A percentile compares a stretch with the other conserved stretches of the same genome.
Evolutionary conservation across 2,113 vertebrate species (phyloP).

Genomic region (Noturus placidus): DNA sequence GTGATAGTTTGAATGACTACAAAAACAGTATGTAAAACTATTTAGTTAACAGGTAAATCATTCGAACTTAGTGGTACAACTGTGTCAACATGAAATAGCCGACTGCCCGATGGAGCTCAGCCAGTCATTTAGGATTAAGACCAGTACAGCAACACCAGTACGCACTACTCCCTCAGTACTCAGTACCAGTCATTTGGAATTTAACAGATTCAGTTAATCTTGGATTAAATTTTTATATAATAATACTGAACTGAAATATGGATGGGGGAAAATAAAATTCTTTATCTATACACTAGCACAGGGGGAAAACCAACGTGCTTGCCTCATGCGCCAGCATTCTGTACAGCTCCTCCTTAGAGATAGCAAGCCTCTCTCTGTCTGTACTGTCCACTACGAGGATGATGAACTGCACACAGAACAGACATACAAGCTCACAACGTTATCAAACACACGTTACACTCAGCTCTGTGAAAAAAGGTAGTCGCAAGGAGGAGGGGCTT

Average conservation of each 20-base stretch:
- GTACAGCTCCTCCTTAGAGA: conserved; percentile 97
- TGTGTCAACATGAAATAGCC: background rate
- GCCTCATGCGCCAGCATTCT: conserved; percentile 98
- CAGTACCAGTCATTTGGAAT: background rate
- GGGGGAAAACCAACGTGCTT: conserved; percentile 40
- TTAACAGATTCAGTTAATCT: background rate
- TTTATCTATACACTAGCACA: background rate
- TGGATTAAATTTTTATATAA: background rate
- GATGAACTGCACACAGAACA: conserved; percentile 80
- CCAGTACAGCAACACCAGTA: background rate
- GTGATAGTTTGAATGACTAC: background rate
- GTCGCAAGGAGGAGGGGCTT: background rate
- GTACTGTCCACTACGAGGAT: conserved; percentile 99
- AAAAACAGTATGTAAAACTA: background rate
- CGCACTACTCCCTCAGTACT: background rate
- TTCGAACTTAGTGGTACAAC: background rate
- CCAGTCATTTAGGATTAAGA: background rate
- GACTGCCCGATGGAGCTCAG: background rate
- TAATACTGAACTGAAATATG: background rate
- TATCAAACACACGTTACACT: conserved; percentile 22
- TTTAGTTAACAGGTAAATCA: background rate
- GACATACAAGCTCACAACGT: background rate
- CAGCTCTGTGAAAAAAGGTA: background rate
- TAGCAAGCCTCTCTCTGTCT: conserved; percentile 93
- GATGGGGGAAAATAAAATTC: background rate